phyloP scores from a whole-genome alignment of 2,888 invertebrate genomes.

The Andrena haemorrhoa region DNA sequence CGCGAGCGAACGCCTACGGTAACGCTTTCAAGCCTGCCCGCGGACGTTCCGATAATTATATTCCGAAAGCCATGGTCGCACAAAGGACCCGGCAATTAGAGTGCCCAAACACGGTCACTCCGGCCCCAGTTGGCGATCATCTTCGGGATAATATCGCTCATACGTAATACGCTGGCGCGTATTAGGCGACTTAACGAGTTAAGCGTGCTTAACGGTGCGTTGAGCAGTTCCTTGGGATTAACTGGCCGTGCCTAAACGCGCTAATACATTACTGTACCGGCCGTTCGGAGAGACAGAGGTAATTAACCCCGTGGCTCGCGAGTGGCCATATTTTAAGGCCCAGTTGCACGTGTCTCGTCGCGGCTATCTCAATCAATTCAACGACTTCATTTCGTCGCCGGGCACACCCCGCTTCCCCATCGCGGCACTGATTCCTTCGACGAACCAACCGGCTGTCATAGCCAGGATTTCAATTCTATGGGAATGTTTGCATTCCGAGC shows the following conservation, averaged over 20 bases:
- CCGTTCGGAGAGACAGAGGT: constrained; percentile 66
- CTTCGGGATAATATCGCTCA: constrained; percentile 64
- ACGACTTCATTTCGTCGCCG: constrained; percentile 50
- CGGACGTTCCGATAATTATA: constrained; percentile 21
- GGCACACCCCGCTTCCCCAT: constrained; percentile 17
- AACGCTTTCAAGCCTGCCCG: constrained; percentile 2
- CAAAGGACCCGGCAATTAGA: constrained; percentile 53
- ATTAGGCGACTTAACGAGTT: constrained; percentile 73
- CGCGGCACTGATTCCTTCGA: neutral
- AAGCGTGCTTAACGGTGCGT: constrained; percentile 78
- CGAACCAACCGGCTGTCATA: neutral
- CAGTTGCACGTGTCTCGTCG: constrained; percentile 67
- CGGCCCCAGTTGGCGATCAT: constrained; percentile 44
- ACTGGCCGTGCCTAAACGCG: constrained; percentile 78
- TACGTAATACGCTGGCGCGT: constrained; percentile 40
- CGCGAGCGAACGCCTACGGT: neutral
- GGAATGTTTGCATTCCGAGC: constrained; percentile 34
- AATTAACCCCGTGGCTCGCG: constrained; percentile 68
- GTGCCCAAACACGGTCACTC: constrained; percentile 22
- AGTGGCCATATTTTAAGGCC: constrained; percentile 69
- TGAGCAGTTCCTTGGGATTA: constrained; percentile 76
- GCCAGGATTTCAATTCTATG: constrained; percentile 21
- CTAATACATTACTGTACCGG: constrained; percentile 75
- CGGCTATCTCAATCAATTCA: constrained; percentile 66
- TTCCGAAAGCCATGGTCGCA: constrained; percentile 24